Evolutionary conservation across 2,797 vertebrate species (phyloP).

Genomic region (Anguilla megastoma): DNA sequence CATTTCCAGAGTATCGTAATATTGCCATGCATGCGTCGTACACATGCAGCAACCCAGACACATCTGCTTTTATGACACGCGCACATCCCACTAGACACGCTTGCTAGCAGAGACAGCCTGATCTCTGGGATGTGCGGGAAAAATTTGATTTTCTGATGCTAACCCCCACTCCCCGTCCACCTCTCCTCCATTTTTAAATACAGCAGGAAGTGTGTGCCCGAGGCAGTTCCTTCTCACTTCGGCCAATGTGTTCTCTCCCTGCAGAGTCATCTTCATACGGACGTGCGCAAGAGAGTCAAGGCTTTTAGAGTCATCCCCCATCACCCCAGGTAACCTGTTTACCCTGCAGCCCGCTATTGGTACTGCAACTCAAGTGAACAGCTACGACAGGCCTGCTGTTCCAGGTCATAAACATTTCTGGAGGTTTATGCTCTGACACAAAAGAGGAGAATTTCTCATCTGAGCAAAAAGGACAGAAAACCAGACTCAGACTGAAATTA

Average conservation of each 20-base stretch:
- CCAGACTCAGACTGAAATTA: neutral
- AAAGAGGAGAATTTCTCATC: neutral
- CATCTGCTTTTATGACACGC: neutral
- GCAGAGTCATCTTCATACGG: neutral
- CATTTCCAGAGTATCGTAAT: neutral
- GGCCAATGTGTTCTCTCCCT: neutral
- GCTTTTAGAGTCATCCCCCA: neutral
- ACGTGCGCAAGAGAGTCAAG: neutral
- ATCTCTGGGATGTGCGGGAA: slow-evolving; percentile 5
- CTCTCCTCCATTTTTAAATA: neutral
- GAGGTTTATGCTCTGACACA: neutral
- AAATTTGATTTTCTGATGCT: neutral
- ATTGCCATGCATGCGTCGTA: neutral
- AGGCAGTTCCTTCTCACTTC: neutral
- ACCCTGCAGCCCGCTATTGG: neutral
- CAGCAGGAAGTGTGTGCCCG: slow-evolving; percentile 1
- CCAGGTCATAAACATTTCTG: neutral
- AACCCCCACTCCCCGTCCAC: neutral
- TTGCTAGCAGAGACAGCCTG: slow-evolving; percentile 24
- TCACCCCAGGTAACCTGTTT: neutral
- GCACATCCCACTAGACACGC: slow-evolving; percentile 15
- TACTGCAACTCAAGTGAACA: neutral
- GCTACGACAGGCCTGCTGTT: neutral
- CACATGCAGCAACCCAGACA: neutral
- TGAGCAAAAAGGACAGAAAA: neutral